Conservation (phyloP, 30 jellyfish, hydroid and myxozoan genomes). For the Aurelia sp. region DNA sequence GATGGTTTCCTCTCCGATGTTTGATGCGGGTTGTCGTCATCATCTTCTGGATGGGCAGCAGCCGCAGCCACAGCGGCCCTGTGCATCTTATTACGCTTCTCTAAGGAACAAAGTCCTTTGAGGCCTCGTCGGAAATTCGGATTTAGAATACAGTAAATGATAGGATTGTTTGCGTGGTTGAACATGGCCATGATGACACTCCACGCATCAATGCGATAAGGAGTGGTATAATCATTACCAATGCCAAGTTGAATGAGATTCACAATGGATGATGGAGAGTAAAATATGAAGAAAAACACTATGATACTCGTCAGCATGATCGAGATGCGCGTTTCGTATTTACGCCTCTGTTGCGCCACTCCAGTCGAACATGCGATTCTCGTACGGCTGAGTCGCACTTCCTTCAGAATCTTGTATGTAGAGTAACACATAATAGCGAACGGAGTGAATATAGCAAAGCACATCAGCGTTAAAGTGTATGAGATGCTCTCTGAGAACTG, state of each 20-base stretch:
- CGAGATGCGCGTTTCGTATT: slow-evolving; percentile 57
- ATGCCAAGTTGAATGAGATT: slow-evolving; percentile 62
- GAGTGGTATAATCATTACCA: slow-evolving; percentile 62
- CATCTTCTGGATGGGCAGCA: no score
- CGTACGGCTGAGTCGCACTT: slow-evolving; percentile 57
- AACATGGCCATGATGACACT: slow-evolving; percentile 72
- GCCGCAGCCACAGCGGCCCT: no score
- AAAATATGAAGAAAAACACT: slow-evolving; percentile 45
- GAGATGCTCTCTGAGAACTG: slow-evolving; percentile 63
- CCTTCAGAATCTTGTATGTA: slow-evolving; percentile 52
- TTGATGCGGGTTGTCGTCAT: no score
- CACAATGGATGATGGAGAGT: slow-evolving; percentile 71
- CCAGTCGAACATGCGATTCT: slow-evolving; percentile 51
- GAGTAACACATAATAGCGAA: slow-evolving; percentile 59
- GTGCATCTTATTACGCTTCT: slow-evolving; percentile 7
- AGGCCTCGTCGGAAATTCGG: slow-evolving; percentile 66
- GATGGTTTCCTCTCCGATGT: no score
- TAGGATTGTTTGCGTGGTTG: slow-evolving; percentile 81
- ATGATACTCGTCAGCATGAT: slow-evolving; percentile 58
- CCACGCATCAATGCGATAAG: slow-evolving; percentile 69
- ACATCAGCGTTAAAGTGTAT: slow-evolving; percentile 58
- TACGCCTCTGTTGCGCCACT: slow-evolving; percentile 44
- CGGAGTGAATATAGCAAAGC: slow-evolving; percentile 40
- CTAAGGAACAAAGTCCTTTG: slow-evolving; percentile 37
- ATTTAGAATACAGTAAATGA: slow-evolving; percentile 64